Evolutionary conservation across 2,113 vertebrate genomes (phyloP).

Genomic region (Myrmecobius fasciatus): DNA sequence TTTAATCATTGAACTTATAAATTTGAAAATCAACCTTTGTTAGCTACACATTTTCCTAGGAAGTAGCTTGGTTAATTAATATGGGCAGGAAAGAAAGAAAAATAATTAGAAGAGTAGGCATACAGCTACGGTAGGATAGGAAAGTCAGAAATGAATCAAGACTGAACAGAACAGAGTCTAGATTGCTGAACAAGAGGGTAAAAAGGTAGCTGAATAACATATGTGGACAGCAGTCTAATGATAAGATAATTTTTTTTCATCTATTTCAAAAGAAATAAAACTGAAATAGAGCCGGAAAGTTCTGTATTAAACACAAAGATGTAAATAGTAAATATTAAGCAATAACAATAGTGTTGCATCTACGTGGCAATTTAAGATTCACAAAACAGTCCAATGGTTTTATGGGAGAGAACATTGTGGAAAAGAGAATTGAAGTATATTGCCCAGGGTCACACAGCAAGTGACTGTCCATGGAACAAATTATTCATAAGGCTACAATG

Average conservation of each 20-base stretch:
- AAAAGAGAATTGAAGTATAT: not conserved
- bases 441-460: not conserved
- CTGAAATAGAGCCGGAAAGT: slow-evolving; percentile 2
- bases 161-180: not conserved
- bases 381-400: not conserved
- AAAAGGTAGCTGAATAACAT: not conserved
- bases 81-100: not conserved
- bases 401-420: not conserved
- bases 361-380: not conserved
- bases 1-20: not conserved
- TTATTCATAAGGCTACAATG: not conserved
- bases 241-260: not conserved
- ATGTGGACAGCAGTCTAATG: not conserved
- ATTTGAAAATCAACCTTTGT: slow-evolving; percentile 15
- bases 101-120: not conserved
- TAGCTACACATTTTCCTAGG: not conserved
- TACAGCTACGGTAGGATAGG: not conserved
- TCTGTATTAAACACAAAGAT: not conserved
- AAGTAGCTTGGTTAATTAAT: not conserved
- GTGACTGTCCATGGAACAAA: not conserved
- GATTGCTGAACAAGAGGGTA: fast-evolving
- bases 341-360: not conserved
- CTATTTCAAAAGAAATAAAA: not conserved
- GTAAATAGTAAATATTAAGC: not conserved
- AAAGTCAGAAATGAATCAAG: not conserved